A percentile compares a stretch with the other conserved stretches of the same genome.
These are phyloP conservation scores for Agraylea sexmaculata DNA, from an alignment of 1,140 invertebrate genomes.

Conservation along the genomic window DNA sequence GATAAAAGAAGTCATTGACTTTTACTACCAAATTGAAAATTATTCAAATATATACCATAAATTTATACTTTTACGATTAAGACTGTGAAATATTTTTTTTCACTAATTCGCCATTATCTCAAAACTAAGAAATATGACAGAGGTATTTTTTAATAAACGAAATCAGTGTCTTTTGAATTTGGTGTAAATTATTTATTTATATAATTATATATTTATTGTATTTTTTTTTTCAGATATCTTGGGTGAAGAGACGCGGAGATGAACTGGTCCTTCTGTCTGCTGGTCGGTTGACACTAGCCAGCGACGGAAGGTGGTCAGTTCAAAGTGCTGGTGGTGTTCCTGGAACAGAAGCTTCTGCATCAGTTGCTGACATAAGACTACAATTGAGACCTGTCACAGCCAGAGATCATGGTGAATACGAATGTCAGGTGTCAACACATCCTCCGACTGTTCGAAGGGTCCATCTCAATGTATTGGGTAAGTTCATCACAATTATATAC, in stretches of 20 bases:
- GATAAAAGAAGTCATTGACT: no score
- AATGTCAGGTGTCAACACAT: constrained; percentile 70
- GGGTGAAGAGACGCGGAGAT: constrained; percentile 59
- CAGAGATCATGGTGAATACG: constrained; percentile 62
- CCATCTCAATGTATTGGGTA: constrained; percentile 62
- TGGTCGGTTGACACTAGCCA: constrained; percentile 64
- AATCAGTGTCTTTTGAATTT: not conserved
- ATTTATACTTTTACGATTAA: no score
- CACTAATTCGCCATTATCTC: no score
- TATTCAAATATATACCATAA: no score
- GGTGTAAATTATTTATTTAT: not conserved
- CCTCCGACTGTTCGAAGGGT: constrained; percentile 61
- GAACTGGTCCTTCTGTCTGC: constrained; percentile 65
- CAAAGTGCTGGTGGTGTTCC: constrained; percentile 34
- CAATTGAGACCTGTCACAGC: constrained; percentile 60
- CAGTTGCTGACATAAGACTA: constrained; percentile 66
- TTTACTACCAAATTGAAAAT: no score
- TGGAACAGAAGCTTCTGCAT: constrained; percentile 48
- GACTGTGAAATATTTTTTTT: no score
- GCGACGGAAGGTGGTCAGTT: constrained; percentile 58
- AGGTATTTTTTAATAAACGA: not conserved
- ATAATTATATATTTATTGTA: not conserved
- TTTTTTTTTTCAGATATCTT: constrained; percentile 51
- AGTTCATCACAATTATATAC: no score
- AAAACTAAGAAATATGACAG: no score